phyloP scores from a whole-genome alignment of 2,888 invertebrate genomes.

The Eupithecia pulchellata region DNA sequence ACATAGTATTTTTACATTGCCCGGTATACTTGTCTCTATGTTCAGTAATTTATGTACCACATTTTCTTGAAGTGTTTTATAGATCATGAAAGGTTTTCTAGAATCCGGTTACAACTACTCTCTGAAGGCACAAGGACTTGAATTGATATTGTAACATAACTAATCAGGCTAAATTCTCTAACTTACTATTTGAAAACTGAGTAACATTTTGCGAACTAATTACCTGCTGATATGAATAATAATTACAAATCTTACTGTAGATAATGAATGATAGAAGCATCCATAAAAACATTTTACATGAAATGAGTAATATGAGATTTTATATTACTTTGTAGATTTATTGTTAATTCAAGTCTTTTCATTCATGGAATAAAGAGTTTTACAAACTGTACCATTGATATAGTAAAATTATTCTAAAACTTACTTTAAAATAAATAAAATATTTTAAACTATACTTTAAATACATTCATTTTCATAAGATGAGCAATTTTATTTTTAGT shows the following conservation, averaged over 20 bases:
- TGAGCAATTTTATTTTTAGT: slow-evolving; percentile 31
- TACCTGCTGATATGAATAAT: slow-evolving; percentile 23
- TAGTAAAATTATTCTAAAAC: slow-evolving; percentile 40
- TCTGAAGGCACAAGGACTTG: slow-evolving; percentile 53
- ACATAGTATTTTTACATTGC: neutral
- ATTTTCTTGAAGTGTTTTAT: neutral
- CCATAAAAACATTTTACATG: slow-evolving; percentile 17
- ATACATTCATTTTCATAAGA: slow-evolving; percentile 27
- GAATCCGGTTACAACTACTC: slow-evolving; percentile 26
- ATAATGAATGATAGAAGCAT: slow-evolving; percentile 27
- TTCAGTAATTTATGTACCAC: neutral
- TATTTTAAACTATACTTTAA: slow-evolving; percentile 33
- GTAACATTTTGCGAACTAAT: slow-evolving; percentile 6
- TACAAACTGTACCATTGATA: slow-evolving; percentile 39
- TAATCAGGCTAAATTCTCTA: neutral
- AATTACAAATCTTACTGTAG: slow-evolving; percentile 7
- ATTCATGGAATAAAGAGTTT: slow-evolving; percentile 36
- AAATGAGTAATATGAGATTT: slow-evolving; percentile 11
- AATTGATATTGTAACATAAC: slow-evolving; percentile 17
- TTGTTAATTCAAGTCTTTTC: slow-evolving; percentile 35
- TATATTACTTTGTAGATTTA: slow-evolving; percentile 30
- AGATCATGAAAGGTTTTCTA: slow-evolving; percentile 12
- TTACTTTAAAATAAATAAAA: slow-evolving; percentile 45
- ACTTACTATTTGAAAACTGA: neutral
- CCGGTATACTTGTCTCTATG: neutral